A percentile compares a stretch with the other conserved stretches of the same genome.
These are phyloP conservation scores for Drosophila bifasciata DNA, from an alignment of 1,140 invertebrate genomes.

Conservation along the genomic window DNA sequence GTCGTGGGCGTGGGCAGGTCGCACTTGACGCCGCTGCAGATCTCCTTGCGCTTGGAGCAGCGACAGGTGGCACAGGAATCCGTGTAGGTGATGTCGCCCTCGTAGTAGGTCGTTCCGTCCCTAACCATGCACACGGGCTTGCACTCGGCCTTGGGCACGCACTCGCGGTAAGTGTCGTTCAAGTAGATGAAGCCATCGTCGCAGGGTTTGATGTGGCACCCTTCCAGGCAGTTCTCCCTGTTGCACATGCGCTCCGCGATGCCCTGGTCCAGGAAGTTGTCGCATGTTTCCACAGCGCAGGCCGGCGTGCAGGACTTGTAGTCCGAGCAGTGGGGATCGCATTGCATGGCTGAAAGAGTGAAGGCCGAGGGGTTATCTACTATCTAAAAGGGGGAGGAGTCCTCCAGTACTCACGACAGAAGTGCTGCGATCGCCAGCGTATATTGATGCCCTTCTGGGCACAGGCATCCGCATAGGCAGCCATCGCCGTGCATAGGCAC, in stretches of 20 bases:
- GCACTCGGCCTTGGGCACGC: conserved; percentile 89
- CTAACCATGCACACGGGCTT: conserved; percentile 88
- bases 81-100: conserved; percentile 90
- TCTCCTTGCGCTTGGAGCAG: conserved; percentile 87
- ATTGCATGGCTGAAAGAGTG: conserved; percentile 90
- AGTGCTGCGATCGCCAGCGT: conserved; percentile 91
- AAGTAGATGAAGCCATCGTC: conserved; percentile 88
- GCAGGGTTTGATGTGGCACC: conserved; percentile 88
- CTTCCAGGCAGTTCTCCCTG: conserved; percentile 91
- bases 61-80: conserved; percentile 91
- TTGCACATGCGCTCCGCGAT: conserved; percentile 87
- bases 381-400: not conserved
- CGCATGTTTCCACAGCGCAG: conserved; percentile 93
- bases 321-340: conserved; percentile 90
- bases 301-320: conserved; percentile 93
- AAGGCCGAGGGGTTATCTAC: not conserved
- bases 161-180: conserved; percentile 89
- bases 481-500: conserved; percentile 94
- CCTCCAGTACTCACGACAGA: conserved; percentile 89
- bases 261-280: conserved; percentile 89
- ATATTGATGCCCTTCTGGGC: conserved; percentile 89
- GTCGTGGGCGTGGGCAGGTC: conserved; percentile 61
- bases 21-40: conserved; percentile 90
- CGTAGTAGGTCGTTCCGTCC: conserved; percentile 88
- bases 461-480: conserved; percentile 93